Conservation (phyloP, 2,888 invertebrate species). For the Netelia virgata region DNA sequence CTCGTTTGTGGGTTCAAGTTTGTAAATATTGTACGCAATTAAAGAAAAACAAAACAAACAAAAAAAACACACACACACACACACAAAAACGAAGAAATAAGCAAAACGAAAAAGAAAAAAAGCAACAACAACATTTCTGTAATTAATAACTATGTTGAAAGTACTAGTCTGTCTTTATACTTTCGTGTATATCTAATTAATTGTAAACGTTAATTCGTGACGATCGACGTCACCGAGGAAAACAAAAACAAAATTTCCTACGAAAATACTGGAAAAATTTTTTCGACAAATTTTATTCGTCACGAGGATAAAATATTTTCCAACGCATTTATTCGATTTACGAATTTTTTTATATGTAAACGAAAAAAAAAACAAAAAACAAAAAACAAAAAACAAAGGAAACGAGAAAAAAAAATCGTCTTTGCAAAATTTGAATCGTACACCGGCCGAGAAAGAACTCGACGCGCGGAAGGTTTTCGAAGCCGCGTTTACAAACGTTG, state of each 20-base stretch:
- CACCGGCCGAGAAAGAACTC: too few species aligned
- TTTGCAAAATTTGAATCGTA: constrained; percentile 30
- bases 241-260: background rate
- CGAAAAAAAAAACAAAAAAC: constrained; percentile 23
- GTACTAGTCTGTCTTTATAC: constrained; percentile 83
- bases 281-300: constrained; percentile 38
- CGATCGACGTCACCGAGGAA: background rate
- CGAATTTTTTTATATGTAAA: constrained; percentile 14
- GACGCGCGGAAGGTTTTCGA: constrained; percentile 6
- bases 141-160: constrained; percentile 84
- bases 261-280: constrained; percentile 63
- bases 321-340: too few species aligned
- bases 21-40: constrained; percentile 83
- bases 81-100: constrained; percentile 17
- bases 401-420: constrained; percentile 42
- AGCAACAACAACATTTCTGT: constrained; percentile 21
- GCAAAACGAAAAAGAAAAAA: constrained; percentile 36
- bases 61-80: constrained; percentile 15
- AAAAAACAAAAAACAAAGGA: constrained; percentile 44
- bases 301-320: background rate
- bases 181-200: constrained; percentile 76
- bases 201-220: constrained; percentile 1
- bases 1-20: constrained; percentile 84
- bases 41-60: constrained; percentile 29
- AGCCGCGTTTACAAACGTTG: constrained; percentile 67